These are phyloP conservation scores for Drosophila nr. perissopoda DNA, from an alignment of 2,888 invertebrate genomes.

Conservation along the genomic window DNA sequence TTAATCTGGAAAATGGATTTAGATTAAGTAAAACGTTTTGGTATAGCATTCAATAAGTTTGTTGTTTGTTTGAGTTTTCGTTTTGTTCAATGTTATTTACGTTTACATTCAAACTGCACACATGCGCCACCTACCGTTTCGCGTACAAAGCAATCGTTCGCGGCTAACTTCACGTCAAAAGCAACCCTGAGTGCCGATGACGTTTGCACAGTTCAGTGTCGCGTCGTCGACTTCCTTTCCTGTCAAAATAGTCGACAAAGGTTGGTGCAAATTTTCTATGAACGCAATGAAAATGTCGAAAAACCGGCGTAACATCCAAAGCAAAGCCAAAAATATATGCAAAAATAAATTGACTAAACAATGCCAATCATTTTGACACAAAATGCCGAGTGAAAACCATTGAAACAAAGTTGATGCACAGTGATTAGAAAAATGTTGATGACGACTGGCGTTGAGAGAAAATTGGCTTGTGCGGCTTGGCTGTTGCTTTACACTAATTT, in stretches of 20 bases:
- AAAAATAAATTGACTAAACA: conserved; percentile 4
- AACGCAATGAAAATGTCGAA: conserved; percentile 51
- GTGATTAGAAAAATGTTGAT: conserved; percentile 49
- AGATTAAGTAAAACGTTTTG: neutral
- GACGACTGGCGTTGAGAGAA: neutral
- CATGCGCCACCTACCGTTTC: conserved; percentile 37
- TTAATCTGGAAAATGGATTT: neutral
- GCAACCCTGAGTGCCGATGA: conserved; percentile 54
- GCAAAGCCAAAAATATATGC: conserved; percentile 42
- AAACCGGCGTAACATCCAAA: conserved; percentile 41
- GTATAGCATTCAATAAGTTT: neutral
- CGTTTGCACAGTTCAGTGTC: conserved; percentile 75
- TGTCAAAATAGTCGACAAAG: conserved; percentile 84
- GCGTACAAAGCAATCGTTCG: neutral
- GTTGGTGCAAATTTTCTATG: conserved; percentile 80
- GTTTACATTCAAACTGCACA: neutral
- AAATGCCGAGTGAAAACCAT: conserved; percentile 21
- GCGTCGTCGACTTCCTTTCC: conserved; percentile 82
- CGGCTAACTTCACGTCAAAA: conserved; percentile 31
- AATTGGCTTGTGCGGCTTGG: conserved; percentile 22
- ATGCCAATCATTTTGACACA: neutral
- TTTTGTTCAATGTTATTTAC: neutral
- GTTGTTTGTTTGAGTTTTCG: neutral
- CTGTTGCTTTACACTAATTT: conserved; percentile 18
- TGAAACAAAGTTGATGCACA: conserved; percentile 48